phyloP scores from a whole-genome alignment of 2,888 invertebrate species.

The Acrobasis repandana region DNA sequence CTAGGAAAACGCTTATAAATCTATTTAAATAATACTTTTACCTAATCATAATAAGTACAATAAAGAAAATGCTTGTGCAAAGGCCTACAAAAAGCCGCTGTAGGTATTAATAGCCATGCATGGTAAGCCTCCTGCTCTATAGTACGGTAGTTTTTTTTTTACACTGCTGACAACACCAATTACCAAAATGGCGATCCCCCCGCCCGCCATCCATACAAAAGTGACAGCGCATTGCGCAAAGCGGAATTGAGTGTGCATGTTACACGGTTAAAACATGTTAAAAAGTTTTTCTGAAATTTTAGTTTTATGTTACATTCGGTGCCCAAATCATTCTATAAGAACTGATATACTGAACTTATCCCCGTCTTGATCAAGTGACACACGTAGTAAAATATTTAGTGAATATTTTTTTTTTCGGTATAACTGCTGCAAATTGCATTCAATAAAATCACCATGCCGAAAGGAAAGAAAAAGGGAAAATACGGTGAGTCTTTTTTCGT shows the following conservation, averaged over 20 bases:
- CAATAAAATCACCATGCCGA: constrained; percentile 85
- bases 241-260: constrained; percentile 77
- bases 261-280: constrained; percentile 86
- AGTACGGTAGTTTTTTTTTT: background rate
- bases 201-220: constrained; percentile 37
- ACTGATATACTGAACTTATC: constrained; percentile 89
- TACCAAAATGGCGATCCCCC: constrained; percentile 59
- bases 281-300: constrained; percentile 88
- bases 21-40: too few species aligned
- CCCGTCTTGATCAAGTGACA: constrained; percentile 89
- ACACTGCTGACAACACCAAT: constrained; percentile 44
- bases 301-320: constrained; percentile 88
- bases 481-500: constrained; percentile 81
- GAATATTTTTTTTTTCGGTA: constrained; percentile 82
- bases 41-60: too few species aligned
- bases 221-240: constrained; percentile 75
- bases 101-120: too few species aligned
- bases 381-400: constrained; percentile 74
- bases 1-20: too few species aligned
- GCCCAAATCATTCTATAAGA: constrained; percentile 87
- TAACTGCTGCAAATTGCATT: constrained; percentile 64
- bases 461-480: constrained; percentile 90
- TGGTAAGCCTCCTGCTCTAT: background rate
- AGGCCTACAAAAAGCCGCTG: too few species aligned
- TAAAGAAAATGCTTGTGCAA: too few species aligned